Evolutionary conservation across 1,140 invertebrate species (phyloP).

Genomic region (Bombus pyrosoma): DNA sequence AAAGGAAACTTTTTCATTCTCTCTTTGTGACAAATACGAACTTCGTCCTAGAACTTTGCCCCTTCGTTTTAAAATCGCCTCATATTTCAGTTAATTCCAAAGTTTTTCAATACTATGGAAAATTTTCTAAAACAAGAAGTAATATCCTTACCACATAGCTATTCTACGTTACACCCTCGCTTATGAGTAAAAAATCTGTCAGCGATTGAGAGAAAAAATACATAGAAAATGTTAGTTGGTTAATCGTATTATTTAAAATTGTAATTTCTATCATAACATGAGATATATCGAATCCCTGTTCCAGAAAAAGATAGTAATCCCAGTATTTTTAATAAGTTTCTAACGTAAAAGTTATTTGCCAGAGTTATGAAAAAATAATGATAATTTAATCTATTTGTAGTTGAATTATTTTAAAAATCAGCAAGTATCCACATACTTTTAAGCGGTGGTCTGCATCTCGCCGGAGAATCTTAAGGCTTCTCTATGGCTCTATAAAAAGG

Average conservation of each 20-base stretch:
- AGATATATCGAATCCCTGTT: neutral
- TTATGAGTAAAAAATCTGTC: too few species aligned
- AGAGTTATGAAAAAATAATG: too few species aligned
- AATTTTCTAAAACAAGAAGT: neutral
- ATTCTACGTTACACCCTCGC: too few species aligned
- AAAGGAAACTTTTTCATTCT: neutral
- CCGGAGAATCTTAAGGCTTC: too few species aligned
- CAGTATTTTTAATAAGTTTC: too few species aligned
- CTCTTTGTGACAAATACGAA: neutral
- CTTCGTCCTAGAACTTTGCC: neutral
- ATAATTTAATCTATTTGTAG: neutral
- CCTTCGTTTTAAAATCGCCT: neutral
- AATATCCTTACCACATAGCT: neutral
- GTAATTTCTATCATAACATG: neutral
- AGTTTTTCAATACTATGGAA: neutral
- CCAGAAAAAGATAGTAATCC: too few species aligned
- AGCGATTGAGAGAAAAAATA: too few species aligned
- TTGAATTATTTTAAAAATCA: too few species aligned
- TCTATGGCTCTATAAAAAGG: neutral
- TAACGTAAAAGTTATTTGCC: too few species aligned
- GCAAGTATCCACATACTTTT: too few species aligned
- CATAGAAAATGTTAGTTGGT: too few species aligned
- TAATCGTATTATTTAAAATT: neutral
- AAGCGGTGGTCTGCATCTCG: too few species aligned
- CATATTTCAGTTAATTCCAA: neutral